Conservation (phyloP, 2,888 invertebrate genomes). For the Andrena minutula region DNA sequence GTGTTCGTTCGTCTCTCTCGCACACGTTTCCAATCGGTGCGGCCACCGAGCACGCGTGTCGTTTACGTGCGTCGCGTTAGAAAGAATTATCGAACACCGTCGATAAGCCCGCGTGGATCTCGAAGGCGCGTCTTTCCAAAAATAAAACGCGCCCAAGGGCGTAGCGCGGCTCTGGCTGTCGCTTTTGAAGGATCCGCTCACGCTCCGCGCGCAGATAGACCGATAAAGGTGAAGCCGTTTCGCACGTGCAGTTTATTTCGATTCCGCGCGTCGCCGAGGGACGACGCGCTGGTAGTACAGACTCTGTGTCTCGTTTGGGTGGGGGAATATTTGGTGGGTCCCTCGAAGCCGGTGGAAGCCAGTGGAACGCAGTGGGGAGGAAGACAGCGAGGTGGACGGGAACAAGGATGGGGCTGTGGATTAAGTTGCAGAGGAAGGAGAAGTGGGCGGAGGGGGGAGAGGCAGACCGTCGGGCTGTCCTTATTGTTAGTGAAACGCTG, state of each 20-base stretch:
- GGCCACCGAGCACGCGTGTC: conserved; percentile 1
- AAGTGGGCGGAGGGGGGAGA: conserved; percentile 4
- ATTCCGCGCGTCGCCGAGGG: neutral
- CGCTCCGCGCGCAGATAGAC: neutral
- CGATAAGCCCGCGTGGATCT: conserved; percentile 29
- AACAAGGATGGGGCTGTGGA: conserved; percentile 25
- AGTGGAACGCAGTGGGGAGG: neutral
- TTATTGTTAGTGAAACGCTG: conserved; percentile 46
- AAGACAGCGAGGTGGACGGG: conserved; percentile 8
- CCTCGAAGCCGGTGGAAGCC: neutral
- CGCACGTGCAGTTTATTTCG: conserved; percentile 44
- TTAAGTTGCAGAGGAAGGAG: neutral
- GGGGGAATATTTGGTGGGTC: conserved; percentile 9
- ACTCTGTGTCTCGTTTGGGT: neutral
- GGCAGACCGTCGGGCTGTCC: conserved; percentile 36
- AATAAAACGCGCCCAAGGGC: conserved; percentile 32
- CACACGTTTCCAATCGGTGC: neutral
- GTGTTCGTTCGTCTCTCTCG: neutral
- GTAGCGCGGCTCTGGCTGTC: neutral
- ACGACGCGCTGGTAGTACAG: conserved; percentile 9
- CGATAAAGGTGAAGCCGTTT: conserved; percentile 18
- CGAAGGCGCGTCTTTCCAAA: conserved; percentile 31
- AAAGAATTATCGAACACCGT: conserved; percentile 31
- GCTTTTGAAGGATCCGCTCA: conserved; percentile 8
- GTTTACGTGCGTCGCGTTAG: conserved; percentile 22